Evolutionary conservation across 92 coral and sea anemone species (phyloP).

Genomic region (Heteractis magnifica): DNA sequence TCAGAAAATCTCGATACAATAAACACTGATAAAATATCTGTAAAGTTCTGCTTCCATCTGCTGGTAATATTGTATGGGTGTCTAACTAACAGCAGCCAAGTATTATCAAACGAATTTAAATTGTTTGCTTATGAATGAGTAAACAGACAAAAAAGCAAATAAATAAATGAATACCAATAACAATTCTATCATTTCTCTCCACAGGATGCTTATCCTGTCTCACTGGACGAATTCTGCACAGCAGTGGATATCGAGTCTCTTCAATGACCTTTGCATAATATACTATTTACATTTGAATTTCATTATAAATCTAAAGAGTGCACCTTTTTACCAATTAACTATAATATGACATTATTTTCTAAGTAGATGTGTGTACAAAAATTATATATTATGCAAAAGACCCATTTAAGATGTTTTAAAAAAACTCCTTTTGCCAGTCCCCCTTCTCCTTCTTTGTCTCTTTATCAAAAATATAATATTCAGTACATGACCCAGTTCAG

Average conservation of each 20-base stretch:
- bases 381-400: not conserved
- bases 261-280: not conserved
- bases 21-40: too few species aligned
- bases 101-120: too few species aligned
- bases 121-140: too few species aligned
- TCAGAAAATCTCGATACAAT: too few species aligned
- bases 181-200: not conserved
- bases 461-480: too few species aligned
- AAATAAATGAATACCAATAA: too few species aligned
- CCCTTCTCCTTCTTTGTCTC: too few species aligned
- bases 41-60: too few species aligned
- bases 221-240: conserved; percentile 19
- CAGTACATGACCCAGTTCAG: not conserved
- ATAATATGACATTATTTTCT: too few species aligned
- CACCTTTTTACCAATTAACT: not conserved
- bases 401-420: not conserved
- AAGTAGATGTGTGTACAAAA: not conserved
- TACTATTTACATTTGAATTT: not conserved
- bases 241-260: conserved; percentile 25
- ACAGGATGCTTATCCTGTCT: conserved; percentile 37
- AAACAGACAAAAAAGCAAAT: too few species aligned
- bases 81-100: too few species aligned
- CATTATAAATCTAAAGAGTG: not conserved
- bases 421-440: not conserved
- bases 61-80: too few species aligned